phyloP scores from a whole-genome alignment of 1,140 invertebrate genomes.

The Penaeus vannamei region DNA sequence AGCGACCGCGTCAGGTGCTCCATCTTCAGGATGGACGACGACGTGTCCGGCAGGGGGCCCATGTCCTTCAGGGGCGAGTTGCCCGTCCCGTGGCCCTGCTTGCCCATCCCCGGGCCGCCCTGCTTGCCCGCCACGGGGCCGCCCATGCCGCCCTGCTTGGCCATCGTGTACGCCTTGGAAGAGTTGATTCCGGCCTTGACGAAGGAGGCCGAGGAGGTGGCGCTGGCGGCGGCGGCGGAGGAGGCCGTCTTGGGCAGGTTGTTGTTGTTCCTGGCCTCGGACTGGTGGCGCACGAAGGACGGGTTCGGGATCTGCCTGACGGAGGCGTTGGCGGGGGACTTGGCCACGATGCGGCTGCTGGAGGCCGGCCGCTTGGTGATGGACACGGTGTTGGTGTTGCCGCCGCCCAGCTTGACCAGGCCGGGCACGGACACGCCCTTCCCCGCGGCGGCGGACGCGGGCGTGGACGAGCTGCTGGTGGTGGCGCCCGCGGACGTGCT shows the following conservation, averaged over 20 bases:
- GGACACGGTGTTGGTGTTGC: constrained; percentile 58
- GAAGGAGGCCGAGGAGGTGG: neutral
- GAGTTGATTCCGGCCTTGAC: neutral
- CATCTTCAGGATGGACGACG: constrained; percentile 58
- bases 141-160: neutral
- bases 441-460: neutral
- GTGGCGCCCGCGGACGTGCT: constrained; percentile 19
- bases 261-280: constrained; percentile 55
- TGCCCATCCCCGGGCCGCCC: neutral
- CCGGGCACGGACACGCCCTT: constrained; percentile 18
- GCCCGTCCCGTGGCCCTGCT: constrained; percentile 17
- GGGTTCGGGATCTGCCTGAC: constrained; percentile 67
- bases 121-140: neutral
- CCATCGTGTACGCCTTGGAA: constrained; percentile 1
- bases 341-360: constrained; percentile 46
- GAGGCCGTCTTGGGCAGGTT: constrained; percentile 18
- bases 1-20: constrained; percentile 58
- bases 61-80: constrained; percentile 62
- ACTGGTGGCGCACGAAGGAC: constrained; percentile 60
- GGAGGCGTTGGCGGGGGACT: constrained; percentile 62
- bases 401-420: constrained; percentile 35
- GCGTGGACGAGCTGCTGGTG: constrained; percentile 7
- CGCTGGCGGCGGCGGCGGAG: neutral
- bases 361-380: constrained; percentile 59
- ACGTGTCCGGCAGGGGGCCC: constrained; percentile 56